Evolutionary conservation across 2,113 vertebrate genomes (phyloP).

Genomic region (Cryptoleucopteryx plumbea): DNA sequence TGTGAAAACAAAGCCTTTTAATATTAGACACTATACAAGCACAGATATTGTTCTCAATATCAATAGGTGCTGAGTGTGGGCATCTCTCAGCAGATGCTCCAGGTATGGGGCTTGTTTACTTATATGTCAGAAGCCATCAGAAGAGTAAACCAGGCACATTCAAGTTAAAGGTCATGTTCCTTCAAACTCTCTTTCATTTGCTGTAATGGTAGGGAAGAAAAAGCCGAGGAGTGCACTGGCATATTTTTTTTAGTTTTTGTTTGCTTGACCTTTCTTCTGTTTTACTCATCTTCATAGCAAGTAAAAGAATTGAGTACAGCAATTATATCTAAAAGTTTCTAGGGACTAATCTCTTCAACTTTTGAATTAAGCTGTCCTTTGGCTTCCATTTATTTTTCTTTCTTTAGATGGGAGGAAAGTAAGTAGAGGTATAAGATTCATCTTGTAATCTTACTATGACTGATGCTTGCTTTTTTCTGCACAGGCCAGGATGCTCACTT

Average conservation of each 20-base stretch:
- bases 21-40: background rate
- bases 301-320: background rate
- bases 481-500: background rate
- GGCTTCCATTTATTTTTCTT: background rate
- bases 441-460: background rate
- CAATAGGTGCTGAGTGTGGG: background rate
- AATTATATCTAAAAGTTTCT: background rate
- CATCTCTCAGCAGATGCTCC: background rate
- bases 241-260: background rate
- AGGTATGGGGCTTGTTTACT: background rate
- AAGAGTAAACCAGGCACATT: background rate
- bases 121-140: background rate
- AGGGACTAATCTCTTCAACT: background rate
- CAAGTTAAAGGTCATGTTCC: background rate
- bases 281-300: background rate
- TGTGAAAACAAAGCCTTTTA: background rate
- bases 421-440: background rate
- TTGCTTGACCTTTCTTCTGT: background rate
- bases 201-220: background rate
- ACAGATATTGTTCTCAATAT: background rate
- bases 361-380: background rate
- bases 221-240: fast-evolving
- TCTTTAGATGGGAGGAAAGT: background rate
- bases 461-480: background rate
- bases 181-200: background rate